Evolutionary conservation across 2,888 invertebrate genomes (phyloP).

Genomic region (Aspidiotus rigidus): DNA sequence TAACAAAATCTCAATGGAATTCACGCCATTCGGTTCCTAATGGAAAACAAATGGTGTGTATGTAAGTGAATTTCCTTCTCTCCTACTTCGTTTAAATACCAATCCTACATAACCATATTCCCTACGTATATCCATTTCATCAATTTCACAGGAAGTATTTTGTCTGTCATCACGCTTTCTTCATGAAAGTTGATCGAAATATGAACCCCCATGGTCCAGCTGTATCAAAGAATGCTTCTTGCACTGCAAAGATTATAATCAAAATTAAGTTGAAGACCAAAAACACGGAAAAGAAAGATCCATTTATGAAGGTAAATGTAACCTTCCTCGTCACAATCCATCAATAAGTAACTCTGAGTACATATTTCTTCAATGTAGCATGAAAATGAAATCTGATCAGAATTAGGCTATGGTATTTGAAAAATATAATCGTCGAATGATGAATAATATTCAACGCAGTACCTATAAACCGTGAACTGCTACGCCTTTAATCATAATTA

Average conservation of each 20-base stretch:
- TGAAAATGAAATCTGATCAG: no score
- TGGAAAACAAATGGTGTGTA: background rate
- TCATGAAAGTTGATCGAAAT: conserved; percentile 7
- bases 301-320: no score
- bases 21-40: background rate
- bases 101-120: no score
- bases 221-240: conserved; percentile 4
- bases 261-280: conserved; percentile 6
- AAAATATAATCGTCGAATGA: no score
- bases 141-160: background rate
- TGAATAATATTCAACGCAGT: no score
- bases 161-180: background rate
- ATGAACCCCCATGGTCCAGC: background rate
- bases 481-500: no score
- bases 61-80: background rate
- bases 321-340: no score
- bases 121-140: conserved; percentile 6
- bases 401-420: no score
- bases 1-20: background rate
- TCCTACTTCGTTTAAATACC: background rate
- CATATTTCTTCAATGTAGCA: no score
- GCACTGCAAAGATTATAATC: background rate
- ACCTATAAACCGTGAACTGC: no score
- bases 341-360: no score
- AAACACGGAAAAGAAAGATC: no score